phyloP scores from a whole-genome alignment of 2,113 vertebrate genomes.

The Oncorhynchus masou region DNA sequence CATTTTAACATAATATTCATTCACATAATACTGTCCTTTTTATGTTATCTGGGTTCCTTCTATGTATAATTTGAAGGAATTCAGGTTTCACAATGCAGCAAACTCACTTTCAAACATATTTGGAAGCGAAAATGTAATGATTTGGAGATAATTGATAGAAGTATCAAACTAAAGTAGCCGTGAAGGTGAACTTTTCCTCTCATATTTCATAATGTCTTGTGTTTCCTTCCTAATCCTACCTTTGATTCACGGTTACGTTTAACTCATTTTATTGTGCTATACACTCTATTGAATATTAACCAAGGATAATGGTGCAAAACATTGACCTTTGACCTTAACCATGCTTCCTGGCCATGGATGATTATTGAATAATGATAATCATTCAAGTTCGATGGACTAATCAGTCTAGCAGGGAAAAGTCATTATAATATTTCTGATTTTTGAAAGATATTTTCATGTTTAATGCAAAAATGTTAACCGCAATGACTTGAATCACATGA shows the following conservation, averaged over 20 bases:
- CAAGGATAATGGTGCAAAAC: slow-evolving; percentile 55
- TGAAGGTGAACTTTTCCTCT: slow-evolving; percentile 34
- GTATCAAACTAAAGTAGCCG: slow-evolving; percentile 8
- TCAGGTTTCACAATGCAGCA: background rate
- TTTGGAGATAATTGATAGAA: background rate
- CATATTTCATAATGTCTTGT: slow-evolving; percentile 15
- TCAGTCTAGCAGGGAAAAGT: slow-evolving; percentile 64
- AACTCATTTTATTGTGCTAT: slow-evolving; percentile 59
- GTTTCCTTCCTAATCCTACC: slow-evolving; percentile 41
- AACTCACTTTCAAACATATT: background rate
- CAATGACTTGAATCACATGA: slow-evolving; percentile 22
- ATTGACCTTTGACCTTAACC: slow-evolving; percentile 67
- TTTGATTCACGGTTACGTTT: slow-evolving; percentile 47
- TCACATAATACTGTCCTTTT: too few relatives aligned
- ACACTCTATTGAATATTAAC: slow-evolving; percentile 70
- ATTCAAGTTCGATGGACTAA: slow-evolving; percentile 65
- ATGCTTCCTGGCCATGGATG: slow-evolving; percentile 47
- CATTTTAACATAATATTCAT: too few relatives aligned
- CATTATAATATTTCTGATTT: slow-evolving; percentile 60
- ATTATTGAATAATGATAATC: slow-evolving; percentile 68
- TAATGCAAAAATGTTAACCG: slow-evolving; percentile 47
- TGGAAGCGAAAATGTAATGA: background rate
- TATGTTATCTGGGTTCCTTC: background rate
- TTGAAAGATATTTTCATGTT: slow-evolving; percentile 55
- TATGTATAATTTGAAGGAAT: background rate